Base-by-base conservation (phyloP, 1,140 invertebrate genomes). In the Potamilus streckersoni region DNA sequence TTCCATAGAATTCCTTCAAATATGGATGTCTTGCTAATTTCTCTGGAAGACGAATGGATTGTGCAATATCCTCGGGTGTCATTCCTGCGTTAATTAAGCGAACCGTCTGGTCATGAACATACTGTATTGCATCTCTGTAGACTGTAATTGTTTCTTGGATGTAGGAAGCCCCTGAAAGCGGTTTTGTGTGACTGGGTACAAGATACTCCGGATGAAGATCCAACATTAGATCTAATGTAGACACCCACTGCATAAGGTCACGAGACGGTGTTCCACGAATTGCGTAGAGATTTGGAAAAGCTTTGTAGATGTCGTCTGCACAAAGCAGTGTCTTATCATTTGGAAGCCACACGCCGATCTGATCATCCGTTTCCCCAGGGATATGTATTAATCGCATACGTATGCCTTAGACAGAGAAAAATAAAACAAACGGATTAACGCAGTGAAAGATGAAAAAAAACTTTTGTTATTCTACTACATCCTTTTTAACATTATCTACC, bases 261-360 rank as follows among this genome's bases (percentile, higher is more conserved):
- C 86, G 66, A 13, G 81, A 64, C 27, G 73, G 75, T 3, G 85
- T 86, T 59, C 86, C 86, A 12, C 86, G 78, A 73, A 87, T 86
- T 31, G 86, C 83, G 72, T 87, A 87, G 4, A 87, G 73, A 71
- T 87, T 87, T 27, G 86, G 86, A 76, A 87, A 87, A 1, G 85
- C 80, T 71, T 74, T 76, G 73, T 86, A 87, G 12, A 86, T 31
- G 67, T 87, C 83, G 62, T 87, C 85, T 4, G 83, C 86, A 66
- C 80, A 80, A 4, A 86, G 71, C 12, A 87, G 79, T 6, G 79
- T 74, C 69, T 73, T 71, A 60, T 81, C 70, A 13, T 81, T 77
- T 8, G 81, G 79, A 20, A 85, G 38, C 85, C 85, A 87, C 14
- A 87, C 83, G 6, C 82, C 86, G 31, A 87, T 86, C 63, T 86